These are phyloP conservation scores for Drosophila punjabiensis DNA, from an alignment of 1,140 invertebrate genomes.

Conservation along the genomic window DNA sequence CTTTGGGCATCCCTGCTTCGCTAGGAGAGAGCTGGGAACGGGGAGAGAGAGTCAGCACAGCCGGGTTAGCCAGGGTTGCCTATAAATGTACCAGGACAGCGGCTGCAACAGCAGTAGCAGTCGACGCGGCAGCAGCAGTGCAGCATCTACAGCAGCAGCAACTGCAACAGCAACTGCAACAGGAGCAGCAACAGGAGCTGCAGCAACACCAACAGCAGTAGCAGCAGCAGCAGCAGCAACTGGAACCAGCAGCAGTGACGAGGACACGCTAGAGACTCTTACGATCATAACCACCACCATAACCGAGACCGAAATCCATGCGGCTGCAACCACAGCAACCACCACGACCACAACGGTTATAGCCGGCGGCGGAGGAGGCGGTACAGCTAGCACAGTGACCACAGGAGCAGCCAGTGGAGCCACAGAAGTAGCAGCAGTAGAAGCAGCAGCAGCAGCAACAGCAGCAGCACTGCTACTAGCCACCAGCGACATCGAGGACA, in stretches of 20 bases:
- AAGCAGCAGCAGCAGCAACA: slow-evolving; percentile 1
- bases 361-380: slow-evolving; percentile 32
- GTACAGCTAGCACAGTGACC: slow-evolving; percentile 39
- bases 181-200: slow-evolving; percentile 16
- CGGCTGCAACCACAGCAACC: slow-evolving; percentile 45
- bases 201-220: slow-evolving; percentile 40
- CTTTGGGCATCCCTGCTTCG: slow-evolving; percentile 2
- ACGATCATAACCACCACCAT: slow-evolving; percentile 71
- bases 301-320: slow-evolving; percentile 57
- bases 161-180: slow-evolving; percentile 41
- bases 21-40: not conserved
- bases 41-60: not conserved
- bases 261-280: slow-evolving; percentile 56
- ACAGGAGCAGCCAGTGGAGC: not conserved
- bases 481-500: slow-evolving; percentile 44
- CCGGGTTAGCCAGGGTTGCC: slow-evolving; percentile 57
- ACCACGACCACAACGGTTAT: slow-evolving; percentile 54
- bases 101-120: slow-evolving; percentile 84
- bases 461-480: not conserved
- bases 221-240: slow-evolving; percentile 34
- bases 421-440: not conserved
- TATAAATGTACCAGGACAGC: slow-evolving; percentile 85
- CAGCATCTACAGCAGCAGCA: slow-evolving; percentile 61
- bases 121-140: slow-evolving; percentile 74
- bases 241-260: slow-evolving; percentile 43